Conservation (phyloP, 2,888 invertebrate genomes). For the Timandra comae region DNA sequence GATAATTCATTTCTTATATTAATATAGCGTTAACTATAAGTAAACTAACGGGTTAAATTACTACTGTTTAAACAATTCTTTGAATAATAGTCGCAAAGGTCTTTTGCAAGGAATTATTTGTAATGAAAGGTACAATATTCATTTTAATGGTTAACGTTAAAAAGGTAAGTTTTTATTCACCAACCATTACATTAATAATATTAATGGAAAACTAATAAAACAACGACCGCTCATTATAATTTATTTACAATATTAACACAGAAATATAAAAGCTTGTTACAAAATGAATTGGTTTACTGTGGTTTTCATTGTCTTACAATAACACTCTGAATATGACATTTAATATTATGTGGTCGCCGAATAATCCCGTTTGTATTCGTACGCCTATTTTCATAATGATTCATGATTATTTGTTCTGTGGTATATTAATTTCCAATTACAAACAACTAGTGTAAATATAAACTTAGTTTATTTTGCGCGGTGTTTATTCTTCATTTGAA, state of each 20-base stretch:
- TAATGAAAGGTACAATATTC: neutral
- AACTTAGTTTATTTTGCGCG: too few species aligned
- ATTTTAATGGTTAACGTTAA: neutral
- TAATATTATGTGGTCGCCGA: slow-evolving; percentile 32
- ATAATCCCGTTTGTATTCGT: neutral
- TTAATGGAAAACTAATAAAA: too few species aligned
- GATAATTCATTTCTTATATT: neutral
- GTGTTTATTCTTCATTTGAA: too few species aligned
- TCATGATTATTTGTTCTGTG: slow-evolving; percentile 1
- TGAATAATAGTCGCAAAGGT: too few species aligned
- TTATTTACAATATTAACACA: slow-evolving; percentile 23
- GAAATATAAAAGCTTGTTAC: slow-evolving; percentile 41
- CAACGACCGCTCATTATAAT: slow-evolving; percentile 4
- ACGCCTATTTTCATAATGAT: neutral
- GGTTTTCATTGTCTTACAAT: slow-evolving; percentile 38
- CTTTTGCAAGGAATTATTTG: too few species aligned
- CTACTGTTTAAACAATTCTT: too few species aligned
- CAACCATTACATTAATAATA: slow-evolving; percentile 5
- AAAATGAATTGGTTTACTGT: slow-evolving; percentile 38
- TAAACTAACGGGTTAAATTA: too few species aligned
- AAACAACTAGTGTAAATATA: too few species aligned
- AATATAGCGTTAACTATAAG: neutral
- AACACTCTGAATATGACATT: slow-evolving; percentile 39
- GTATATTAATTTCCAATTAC: too few species aligned
- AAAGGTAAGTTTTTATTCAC: slow-evolving; percentile 3